Conservation (phyloP, 2,888 invertebrate species). For the Nipponacmea schrenckii region DNA sequence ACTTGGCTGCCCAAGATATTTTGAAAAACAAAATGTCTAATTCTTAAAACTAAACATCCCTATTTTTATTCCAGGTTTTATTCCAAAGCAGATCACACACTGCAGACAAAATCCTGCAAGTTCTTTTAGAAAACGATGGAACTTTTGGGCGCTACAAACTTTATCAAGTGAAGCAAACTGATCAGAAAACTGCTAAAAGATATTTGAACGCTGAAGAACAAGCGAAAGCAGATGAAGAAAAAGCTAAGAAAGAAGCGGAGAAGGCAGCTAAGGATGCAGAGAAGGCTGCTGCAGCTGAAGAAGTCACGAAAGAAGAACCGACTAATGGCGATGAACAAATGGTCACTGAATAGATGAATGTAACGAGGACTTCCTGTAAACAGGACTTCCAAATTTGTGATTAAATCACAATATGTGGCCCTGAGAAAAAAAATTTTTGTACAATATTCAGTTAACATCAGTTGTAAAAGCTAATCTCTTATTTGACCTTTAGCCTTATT, state of each 20-base stretch:
- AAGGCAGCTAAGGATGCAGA: background rate
- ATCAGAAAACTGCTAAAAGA: background rate
- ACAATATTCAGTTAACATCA: no score
- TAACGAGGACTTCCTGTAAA: no score
- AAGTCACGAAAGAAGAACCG: background rate
- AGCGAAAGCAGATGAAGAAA: background rate
- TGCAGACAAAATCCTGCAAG: background rate
- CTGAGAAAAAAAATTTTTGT: no score
- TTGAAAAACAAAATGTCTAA: background rate
- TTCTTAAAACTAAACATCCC: no score
- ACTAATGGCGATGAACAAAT: background rate
- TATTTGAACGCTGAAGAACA: background rate
- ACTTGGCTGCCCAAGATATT: no score
- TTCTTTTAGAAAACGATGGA: background rate
- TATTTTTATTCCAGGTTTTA: background rate
- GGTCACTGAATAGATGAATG: background rate
- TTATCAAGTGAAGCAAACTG: background rate
- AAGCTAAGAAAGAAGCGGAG: conserved; percentile 1
- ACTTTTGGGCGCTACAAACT: background rate
- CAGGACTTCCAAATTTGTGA: no score
- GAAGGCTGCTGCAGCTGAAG: background rate
- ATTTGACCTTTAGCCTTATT: no score
- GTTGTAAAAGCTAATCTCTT: no score
- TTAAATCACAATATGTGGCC: no score
- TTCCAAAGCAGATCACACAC: background rate